Percentiles rank a stretch among this genome's conserved stretches.
Evolutionary conservation across 92 coral and sea anemone species (phyloP).

Genomic region (Zoanthus gigantus): DNA sequence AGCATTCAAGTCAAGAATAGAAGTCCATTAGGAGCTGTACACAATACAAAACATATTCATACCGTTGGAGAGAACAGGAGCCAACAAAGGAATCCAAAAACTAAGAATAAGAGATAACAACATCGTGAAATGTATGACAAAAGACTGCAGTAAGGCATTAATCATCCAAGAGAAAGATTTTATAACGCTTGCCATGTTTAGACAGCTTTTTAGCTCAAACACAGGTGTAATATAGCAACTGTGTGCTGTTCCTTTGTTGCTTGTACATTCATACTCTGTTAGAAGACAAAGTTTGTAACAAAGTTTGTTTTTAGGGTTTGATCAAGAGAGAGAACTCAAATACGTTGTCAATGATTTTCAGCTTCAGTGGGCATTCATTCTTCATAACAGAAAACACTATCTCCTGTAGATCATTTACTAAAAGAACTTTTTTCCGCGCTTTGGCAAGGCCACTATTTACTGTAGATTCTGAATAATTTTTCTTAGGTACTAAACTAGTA

Average conservation of each 20-base stretch:
- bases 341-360: too few species aligned
- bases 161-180: background rate
- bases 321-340: too few species aligned
- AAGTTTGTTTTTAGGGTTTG: too few species aligned
- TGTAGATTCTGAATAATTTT: too few species aligned
- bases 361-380: too few species aligned
- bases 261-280: background rate
- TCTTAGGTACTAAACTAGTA: too few species aligned
- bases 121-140: background rate
- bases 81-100: background rate
- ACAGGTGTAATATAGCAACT: conserved; percentile 1
- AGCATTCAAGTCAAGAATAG: background rate
- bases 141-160: background rate
- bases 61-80: conserved; percentile 33
- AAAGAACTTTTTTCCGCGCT: too few species aligned
- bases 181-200: background rate
- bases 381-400: too few species aligned
- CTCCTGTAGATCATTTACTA: too few species aligned
- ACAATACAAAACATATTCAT: background rate
- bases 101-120: background rate
- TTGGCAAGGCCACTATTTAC: too few species aligned
- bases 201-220: conserved; percentile 2
- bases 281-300: background rate
- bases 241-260: background rate
- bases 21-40: background rate